Conservation (phyloP, 2,113 vertebrate genomes). For the Morone saxatilis region DNA sequence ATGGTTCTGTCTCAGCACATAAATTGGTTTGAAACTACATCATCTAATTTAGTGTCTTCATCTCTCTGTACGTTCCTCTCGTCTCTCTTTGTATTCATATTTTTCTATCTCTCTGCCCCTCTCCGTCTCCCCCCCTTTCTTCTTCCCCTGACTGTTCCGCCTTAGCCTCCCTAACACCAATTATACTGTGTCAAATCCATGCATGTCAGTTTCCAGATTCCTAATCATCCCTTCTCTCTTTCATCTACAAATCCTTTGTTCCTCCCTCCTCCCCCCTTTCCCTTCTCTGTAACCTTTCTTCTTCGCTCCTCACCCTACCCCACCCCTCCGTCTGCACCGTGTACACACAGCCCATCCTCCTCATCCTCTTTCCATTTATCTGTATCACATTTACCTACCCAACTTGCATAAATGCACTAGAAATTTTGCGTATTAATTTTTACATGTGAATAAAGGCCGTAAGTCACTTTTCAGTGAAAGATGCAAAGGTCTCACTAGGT, state of each 20-base stretch:
- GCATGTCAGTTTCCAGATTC: constrained; percentile 81
- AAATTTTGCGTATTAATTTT: constrained; percentile 27
- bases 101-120: constrained; percentile 43
- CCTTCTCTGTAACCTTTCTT: constrained; percentile 70
- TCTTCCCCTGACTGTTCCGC: constrained; percentile 51
- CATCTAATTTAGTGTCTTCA: constrained; percentile 52
- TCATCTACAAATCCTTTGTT: constrained; percentile 81
- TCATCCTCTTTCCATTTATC: constrained; percentile 56
- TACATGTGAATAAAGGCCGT: constrained; percentile 12
- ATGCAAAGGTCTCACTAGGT: neutral
- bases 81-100: constrained; percentile 51
- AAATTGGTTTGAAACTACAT: constrained; percentile 36
- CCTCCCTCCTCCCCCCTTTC: constrained; percentile 54
- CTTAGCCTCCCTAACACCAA: constrained; percentile 77
- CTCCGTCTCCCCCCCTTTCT: constrained; percentile 10
- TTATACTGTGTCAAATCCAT: constrained; percentile 83
- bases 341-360: constrained; percentile 46
- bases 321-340: constrained; percentile 51
- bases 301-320: constrained; percentile 53
- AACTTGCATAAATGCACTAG: constrained; percentile 8
- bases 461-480: constrained; percentile 23
- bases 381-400: constrained; percentile 43
- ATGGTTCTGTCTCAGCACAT: constrained; percentile 31
- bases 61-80: constrained; percentile 32
- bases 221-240: constrained; percentile 81